Evolutionary conservation across 2,888 invertebrate species (phyloP).

Genomic region (Heliconius ethilla): DNA sequence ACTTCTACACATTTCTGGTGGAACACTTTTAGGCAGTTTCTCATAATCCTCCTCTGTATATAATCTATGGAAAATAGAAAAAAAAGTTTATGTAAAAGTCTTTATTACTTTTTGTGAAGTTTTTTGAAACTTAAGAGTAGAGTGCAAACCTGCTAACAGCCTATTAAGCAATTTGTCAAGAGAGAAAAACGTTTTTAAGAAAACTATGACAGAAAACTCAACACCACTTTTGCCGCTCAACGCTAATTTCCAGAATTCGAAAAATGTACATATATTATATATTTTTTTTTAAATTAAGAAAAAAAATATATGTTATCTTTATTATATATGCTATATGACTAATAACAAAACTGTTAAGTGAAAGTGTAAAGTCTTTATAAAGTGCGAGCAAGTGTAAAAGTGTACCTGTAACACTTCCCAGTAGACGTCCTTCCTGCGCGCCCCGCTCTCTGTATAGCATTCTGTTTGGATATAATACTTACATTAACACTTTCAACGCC

Average conservation of each 20-base stretch:
- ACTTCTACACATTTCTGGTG: conserved; percentile 96
- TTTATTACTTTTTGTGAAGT: too few relatives aligned
- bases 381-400: neutral
- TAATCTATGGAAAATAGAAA: conserved; percentile 72
- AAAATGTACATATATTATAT: too few relatives aligned
- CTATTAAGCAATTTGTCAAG: too few relatives aligned
- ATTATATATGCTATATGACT: neutral
- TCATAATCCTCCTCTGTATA: conserved; percentile 90
- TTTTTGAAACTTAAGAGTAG: too few relatives aligned
- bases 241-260: too few relatives aligned
- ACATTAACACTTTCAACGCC: conserved; percentile 92
- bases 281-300: too few relatives aligned
- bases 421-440: conserved; percentile 92
- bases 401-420: conserved; percentile 92
- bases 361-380: neutral
- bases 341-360: conserved; percentile 20
- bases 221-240: too few relatives aligned
- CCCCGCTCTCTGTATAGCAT: conserved; percentile 95
- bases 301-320: neutral
- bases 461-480: conserved; percentile 92
- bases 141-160: too few relatives aligned
- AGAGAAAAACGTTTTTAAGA: too few relatives aligned
- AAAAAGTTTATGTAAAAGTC: too few relatives aligned
- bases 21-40: conserved; percentile 86
- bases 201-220: too few relatives aligned